A percentile compares a stretch with the other conserved stretches of the same genome.
Evolutionary conservation across 2,113 vertebrate species (phyloP).

Genomic region (Pseudopipra pipra): DNA sequence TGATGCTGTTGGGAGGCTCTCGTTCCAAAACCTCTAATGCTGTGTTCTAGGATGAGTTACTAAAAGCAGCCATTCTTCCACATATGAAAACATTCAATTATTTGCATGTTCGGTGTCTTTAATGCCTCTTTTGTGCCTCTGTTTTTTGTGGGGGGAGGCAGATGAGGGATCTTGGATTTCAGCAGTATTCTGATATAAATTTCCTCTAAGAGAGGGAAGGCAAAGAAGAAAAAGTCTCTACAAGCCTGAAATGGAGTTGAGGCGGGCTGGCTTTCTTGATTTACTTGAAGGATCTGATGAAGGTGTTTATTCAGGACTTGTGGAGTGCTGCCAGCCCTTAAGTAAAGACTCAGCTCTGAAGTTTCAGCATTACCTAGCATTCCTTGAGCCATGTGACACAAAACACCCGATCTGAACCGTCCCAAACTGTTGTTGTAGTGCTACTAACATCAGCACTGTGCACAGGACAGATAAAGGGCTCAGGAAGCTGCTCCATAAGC

Average conservation of each 20-base stretch:
- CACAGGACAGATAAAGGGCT: neutral
- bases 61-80: slow-evolving; percentile 66
- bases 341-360: neutral
- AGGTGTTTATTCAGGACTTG: slow-evolving; percentile 32
- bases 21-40: slow-evolving; percentile 59
- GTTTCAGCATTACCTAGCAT: neutral
- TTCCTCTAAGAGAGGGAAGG: neutral
- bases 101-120: slow-evolving; percentile 48
- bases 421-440: neutral
- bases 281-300: neutral
- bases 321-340: neutral
- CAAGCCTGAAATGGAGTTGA: neutral
- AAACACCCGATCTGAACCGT: neutral
- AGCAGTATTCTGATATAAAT: slow-evolving; percentile 46
- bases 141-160: neutral
- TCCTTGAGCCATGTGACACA: neutral
- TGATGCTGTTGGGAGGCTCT: slow-evolving; percentile 62
- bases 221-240: slow-evolving; percentile 28
- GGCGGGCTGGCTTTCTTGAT: neutral
- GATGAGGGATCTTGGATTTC: slow-evolving; percentile 49
- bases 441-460: neutral
- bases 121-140: slow-evolving; percentile 56
- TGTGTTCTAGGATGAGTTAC: slow-evolving; percentile 62
- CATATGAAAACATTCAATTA: slow-evolving; percentile 48
- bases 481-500: neutral